Conservation (phyloP, 2,888 invertebrate species). For the Cerastis leucographa region DNA sequence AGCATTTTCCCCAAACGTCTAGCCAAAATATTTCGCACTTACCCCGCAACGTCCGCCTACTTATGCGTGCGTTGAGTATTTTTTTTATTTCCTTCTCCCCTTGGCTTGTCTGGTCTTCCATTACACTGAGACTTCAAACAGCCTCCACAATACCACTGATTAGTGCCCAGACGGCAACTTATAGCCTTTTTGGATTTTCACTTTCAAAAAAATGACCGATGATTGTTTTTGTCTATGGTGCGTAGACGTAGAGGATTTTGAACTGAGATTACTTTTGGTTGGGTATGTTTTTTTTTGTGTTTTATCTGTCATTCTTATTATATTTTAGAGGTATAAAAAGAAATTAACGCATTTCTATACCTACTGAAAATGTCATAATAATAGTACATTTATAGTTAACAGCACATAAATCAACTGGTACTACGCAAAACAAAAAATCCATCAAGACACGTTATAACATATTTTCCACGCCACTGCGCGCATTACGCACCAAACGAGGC, state of each 20-base stretch:
- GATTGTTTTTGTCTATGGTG: conserved; percentile 48
- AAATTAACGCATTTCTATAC: not conserved
- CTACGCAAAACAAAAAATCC: not conserved
- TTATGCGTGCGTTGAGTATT: conserved; percentile 83
- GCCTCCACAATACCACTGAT: conserved; percentile 83
- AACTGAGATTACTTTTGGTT: not conserved
- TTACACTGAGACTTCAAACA: conserved; percentile 85
- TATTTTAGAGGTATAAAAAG: not conserved
- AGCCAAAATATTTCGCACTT: conserved; percentile 38
- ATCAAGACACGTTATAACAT: conserved; percentile 10
- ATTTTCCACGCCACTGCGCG: conserved; percentile 38
- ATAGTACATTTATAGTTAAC: not conserved
- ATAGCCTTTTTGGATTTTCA: conserved; percentile 62
- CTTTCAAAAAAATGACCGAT: conserved; percentile 61
- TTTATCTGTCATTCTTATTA: not conserved
- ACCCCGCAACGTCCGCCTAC: conserved; percentile 77
- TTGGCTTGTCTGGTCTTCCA: conserved; percentile 87
- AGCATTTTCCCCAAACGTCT: conserved; percentile 53
- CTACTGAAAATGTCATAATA: not conserved
- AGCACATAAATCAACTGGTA: not conserved
- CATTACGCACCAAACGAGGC: conserved; percentile 54
- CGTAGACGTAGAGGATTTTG: conserved; percentile 3
- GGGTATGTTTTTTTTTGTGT: not conserved
- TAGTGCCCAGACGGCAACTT: conserved; percentile 74
- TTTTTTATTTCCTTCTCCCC: conserved; percentile 86